Percentiles rank a stretch among this genome's conserved stretches.
Evolutionary conservation across 1,140 invertebrate genomes (phyloP).

Genomic region (Saccostrea echinata): DNA sequence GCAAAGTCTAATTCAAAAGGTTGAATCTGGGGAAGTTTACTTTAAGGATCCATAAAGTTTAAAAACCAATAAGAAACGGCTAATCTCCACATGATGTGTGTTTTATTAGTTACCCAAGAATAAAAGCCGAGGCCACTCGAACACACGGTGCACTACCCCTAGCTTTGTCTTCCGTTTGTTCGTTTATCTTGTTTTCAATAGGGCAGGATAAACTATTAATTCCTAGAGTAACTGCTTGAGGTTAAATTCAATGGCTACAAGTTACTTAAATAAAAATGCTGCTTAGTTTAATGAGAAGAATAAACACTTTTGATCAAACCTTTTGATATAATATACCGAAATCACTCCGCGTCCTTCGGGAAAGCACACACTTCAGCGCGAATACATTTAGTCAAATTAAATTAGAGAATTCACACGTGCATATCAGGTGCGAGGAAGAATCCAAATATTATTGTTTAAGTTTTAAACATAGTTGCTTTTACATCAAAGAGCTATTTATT

Average conservation of each 20-base stretch:
- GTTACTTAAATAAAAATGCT: slow-evolving; percentile 33
- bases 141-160: background rate
- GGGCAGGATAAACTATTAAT: slow-evolving; percentile 34
- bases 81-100: slow-evolving; percentile 23
- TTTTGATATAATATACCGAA: background rate
- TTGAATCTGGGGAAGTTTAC: slow-evolving; percentile 26
- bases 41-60: slow-evolving; percentile 35
- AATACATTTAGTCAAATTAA: slow-evolving; percentile 20
- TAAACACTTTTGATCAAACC: background rate
- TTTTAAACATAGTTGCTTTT: slow-evolving; percentile 22
- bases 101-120: slow-evolving; percentile 39
- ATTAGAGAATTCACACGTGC: slow-evolving; percentile 19
- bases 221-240: slow-evolving; percentile 22
- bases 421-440: slow-evolving; percentile 5
- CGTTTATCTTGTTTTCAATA: slow-evolving; percentile 14
- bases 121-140: background rate
- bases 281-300: slow-evolving; percentile 29
- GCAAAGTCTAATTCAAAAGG: slow-evolving; percentile 23
- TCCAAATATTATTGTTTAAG: slow-evolving; percentile 12
- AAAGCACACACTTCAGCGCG: slow-evolving; percentile 9
- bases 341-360: slow-evolving; percentile 16
- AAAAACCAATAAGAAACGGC: slow-evolving; percentile 20
- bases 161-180: slow-evolving; percentile 22
- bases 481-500: background rate
- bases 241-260: slow-evolving; percentile 29